These are phyloP conservation scores for Hydrochoerus hydrochaeris DNA, from an alignment of 2,113 vertebrate genomes.

Conservation along the genomic window DNA sequence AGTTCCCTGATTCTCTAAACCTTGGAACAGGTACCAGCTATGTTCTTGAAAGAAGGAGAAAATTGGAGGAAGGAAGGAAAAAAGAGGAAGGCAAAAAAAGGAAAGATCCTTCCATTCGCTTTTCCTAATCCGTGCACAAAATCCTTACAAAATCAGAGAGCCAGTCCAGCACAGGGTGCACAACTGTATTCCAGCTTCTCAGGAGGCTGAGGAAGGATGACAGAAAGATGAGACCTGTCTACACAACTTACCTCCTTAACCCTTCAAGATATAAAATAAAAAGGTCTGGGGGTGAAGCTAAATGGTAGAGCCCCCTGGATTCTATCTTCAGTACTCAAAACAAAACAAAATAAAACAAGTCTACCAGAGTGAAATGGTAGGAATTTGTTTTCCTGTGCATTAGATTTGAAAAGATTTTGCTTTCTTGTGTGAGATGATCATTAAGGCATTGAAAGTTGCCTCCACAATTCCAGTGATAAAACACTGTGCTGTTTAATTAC, in stretches of 20 bases:
- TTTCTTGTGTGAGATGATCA: background rate
- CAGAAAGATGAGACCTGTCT: background rate
- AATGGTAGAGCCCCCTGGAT: background rate
- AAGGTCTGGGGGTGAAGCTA: background rate
- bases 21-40: background rate
- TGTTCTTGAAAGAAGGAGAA: background rate
- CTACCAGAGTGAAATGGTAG: background rate
- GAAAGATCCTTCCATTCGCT: background rate
- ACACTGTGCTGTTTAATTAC: background rate
- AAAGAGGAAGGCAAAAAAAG: background rate
- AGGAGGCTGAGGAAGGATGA: background rate
- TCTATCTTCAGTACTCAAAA: background rate
- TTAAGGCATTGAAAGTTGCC: background rate
- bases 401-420: constrained; percentile 43
- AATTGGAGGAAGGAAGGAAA: too few species aligned
- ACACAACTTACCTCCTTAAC: background rate
- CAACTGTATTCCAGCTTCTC: background rate
- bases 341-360: background rate
- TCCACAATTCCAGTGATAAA: constrained; percentile 11
- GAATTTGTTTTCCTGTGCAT: constrained; percentile 13
- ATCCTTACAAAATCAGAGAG: background rate
- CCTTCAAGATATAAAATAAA: background rate
- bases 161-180: background rate
- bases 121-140: background rate
- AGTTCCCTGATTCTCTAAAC: background rate